Percentiles rank a stretch among this genome's conserved stretches.
Conservation (phyloP, 2,113 vertebrate species). For the Notiomystis cincta region DNA sequence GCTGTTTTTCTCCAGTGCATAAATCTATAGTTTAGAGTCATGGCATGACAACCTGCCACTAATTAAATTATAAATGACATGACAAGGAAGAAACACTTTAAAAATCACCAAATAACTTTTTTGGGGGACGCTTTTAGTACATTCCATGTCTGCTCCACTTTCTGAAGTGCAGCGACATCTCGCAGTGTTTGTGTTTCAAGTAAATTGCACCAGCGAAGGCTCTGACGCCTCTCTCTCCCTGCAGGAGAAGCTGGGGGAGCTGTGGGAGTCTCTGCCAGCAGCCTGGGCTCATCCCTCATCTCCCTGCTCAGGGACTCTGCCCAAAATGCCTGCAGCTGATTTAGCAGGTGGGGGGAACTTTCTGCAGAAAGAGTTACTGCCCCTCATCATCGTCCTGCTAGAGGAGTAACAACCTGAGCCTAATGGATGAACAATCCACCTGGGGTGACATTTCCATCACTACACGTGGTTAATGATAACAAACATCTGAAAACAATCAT, state of each 20-base stretch:
- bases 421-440: fast-evolving
- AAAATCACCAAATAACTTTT: conserved; percentile 55
- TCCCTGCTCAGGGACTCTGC: background rate
- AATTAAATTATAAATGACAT: conserved; percentile 66
- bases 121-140: conserved; percentile 41
- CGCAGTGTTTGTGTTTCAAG: conserved; percentile 18
- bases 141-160: background rate
- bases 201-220: conserved; percentile 14
- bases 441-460: background rate
- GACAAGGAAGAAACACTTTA: conserved; percentile 36
- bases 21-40: conserved; percentile 55
- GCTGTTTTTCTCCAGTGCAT: conserved; percentile 44
- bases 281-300: background rate
- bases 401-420: background rate
- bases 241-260: background rate
- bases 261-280: background rate
- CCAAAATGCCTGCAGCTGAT: background rate
- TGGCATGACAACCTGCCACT: conserved; percentile 59
- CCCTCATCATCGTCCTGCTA: background rate
- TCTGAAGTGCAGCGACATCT: background rate
- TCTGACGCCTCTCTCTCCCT: conserved; percentile 20
- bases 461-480: fast-evolving
- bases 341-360: background rate
- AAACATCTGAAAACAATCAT: background rate
- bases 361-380: background rate